Evolutionary conservation across 1,140 invertebrate species (phyloP).

Genomic region (Drosophila persimilis): DNA sequence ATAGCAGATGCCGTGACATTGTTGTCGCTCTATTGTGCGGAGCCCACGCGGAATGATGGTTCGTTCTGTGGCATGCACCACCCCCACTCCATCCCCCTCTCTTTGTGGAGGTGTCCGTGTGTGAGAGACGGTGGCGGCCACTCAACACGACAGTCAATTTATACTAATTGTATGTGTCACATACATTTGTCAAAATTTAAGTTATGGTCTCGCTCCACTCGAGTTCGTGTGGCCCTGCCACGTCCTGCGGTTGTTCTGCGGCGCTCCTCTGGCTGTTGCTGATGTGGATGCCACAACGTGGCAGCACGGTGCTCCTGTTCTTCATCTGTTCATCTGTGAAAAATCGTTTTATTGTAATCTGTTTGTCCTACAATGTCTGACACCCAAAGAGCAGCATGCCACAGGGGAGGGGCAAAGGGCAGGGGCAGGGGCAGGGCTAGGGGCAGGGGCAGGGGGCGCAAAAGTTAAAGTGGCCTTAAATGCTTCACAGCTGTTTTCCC

Average conservation of each 20-base stretch:
- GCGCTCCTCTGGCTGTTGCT: slow-evolving; percentile 27
- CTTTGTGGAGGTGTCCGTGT: slow-evolving; percentile 25
- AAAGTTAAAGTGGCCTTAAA: slow-evolving; percentile 39
- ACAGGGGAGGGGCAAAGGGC: not conserved
- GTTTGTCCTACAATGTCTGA: slow-evolving; percentile 67
- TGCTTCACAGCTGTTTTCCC: slow-evolving; percentile 39
- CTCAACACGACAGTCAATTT: slow-evolving; percentile 80
- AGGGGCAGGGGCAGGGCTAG: not conserved
- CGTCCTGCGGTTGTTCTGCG: slow-evolving; percentile 54
- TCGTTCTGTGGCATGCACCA: not conserved
- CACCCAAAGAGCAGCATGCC: slow-evolving; percentile 25
- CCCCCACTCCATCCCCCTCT: not conserved
- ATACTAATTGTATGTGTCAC: slow-evolving; percentile 80
- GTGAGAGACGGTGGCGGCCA: slow-evolving; percentile 47
- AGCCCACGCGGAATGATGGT: slow-evolving; percentile 18
- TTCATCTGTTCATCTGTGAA: slow-evolving; percentile 53
- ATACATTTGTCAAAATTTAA: slow-evolving; percentile 81
- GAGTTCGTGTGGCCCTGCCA: slow-evolving; percentile 13
- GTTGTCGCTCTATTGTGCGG: slow-evolving; percentile 73
- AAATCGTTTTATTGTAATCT: slow-evolving; percentile 78
- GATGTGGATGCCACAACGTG: slow-evolving; percentile 13
- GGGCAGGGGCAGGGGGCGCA: not conserved
- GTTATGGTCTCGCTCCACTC: slow-evolving; percentile 61
- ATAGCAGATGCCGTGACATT: slow-evolving; percentile 80
- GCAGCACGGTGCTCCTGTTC: not conserved